Base-by-base conservation (phyloP, 1,140 invertebrate genomes). In the Aphelinus atriplicis region DNA sequence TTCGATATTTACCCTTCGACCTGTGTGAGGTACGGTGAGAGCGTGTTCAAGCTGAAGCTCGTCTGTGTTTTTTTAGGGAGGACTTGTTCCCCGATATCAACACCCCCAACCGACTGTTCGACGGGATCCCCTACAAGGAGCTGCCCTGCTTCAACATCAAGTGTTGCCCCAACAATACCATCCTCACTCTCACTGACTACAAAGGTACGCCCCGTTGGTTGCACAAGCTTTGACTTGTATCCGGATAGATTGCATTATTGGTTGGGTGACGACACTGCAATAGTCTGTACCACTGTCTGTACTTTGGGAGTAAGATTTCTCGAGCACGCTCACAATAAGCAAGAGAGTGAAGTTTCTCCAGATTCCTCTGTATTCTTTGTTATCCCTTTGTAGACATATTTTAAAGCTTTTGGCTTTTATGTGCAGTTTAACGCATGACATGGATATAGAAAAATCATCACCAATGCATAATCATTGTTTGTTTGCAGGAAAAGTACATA, bases 141-240 rank as follows among this genome's bases (percentile, higher is more conserved):
- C 82, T 97, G 51, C 95, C 95, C 1, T 92, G 98, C 74, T 90
- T 93, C 76, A 93, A 97, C 83, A 93, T 98, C 50, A 91, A 93
- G 82, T 91, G 93, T 7, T 91, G 92, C 9, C 89, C 89, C 73
- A 98, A 98, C 86, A 98, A 98, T 85, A 97, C 96, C 10, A 92
- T 97, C 63, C 90, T 98, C 71, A 89, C 89, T 50, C 75, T 96
- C 7, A 93, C 93, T 2, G 91, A 96, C 88, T 76, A 85, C 70
- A 90, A 91, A 86, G 95, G 94, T 89, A 84, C 81, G 51, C 9
- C 51, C 9, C 26, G 26, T 26, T 26, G 26, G 26, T 26, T 26
- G 26, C 26, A 26, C 26, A 26, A 26, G 26, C 26, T 26, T 26
- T 26, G 26, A 26, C 26, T 26, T 26, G 26, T 26, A 26, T 26